phyloP scores from a whole-genome alignment of 2,888 invertebrate genomes.

The Tetropium fuscum region DNA sequence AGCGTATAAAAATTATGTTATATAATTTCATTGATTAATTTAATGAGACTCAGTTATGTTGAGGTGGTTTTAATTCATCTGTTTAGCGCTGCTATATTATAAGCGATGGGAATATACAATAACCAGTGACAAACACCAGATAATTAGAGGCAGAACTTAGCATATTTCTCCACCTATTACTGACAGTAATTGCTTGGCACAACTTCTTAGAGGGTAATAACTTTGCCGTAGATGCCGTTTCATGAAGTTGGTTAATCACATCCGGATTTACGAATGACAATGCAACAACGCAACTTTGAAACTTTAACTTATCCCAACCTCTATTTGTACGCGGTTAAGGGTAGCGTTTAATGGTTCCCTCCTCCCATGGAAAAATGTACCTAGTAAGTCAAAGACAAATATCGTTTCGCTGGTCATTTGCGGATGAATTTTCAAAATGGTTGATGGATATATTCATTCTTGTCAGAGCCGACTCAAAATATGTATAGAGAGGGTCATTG shows the following conservation, averaged over 20 bases:
- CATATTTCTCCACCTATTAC: constrained; percentile 24
- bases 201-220: constrained; percentile 27
- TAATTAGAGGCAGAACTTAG: constrained; percentile 22
- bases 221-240: constrained; percentile 28
- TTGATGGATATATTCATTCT: too few relatives aligned
- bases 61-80: too few relatives aligned
- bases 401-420: too few relatives aligned
- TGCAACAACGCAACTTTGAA: constrained; percentile 19
- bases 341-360: too few relatives aligned
- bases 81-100: neutral
- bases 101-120: constrained; percentile 1
- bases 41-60: too few relatives aligned
- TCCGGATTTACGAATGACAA: constrained; percentile 28
- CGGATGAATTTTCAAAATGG: too few relatives aligned
- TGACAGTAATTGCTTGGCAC: constrained; percentile 27
- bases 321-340: neutral
- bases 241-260: constrained; percentile 26
- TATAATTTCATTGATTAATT: too few relatives aligned
- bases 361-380: too few relatives aligned
- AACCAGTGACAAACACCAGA: constrained; percentile 19
- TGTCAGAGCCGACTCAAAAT: too few relatives aligned
- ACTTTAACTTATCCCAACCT: constrained; percentile 4
- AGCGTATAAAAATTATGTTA: too few relatives aligned
- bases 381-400: too few relatives aligned
- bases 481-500: too few relatives aligned